Evolutionary conservation across 2,888 invertebrate genomes (phyloP).

Genomic region (Xanthia icteritia): DNA sequence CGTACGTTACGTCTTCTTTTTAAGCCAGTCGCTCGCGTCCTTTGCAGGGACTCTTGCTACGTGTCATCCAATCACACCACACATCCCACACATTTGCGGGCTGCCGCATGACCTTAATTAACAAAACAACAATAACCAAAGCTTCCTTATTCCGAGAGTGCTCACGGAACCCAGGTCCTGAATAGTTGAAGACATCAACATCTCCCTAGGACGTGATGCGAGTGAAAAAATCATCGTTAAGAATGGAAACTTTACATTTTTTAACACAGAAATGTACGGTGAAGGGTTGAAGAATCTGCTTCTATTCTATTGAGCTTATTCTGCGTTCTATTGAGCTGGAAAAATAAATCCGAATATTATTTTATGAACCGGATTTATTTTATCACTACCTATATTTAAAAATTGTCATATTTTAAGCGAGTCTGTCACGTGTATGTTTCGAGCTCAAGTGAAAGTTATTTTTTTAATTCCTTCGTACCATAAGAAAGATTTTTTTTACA

Average conservation of each 20-base stretch:
- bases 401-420: too few relatives aligned
- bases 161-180: slow-evolving; percentile 1
- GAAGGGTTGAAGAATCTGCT: slow-evolving; percentile 8
- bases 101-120: slow-evolving; percentile 21
- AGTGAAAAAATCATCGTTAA: slow-evolving; percentile 43
- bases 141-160: slow-evolving; percentile 15
- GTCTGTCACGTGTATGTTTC: too few relatives aligned
- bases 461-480: too few relatives aligned
- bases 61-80: neutral
- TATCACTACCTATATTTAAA: too few relatives aligned
- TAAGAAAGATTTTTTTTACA: neutral
- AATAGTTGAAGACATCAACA: slow-evolving; percentile 55
- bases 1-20: neutral
- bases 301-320: too few relatives aligned
- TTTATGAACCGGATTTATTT: too few relatives aligned
- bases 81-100: neutral
- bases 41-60: neutral
- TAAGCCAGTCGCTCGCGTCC: neutral
- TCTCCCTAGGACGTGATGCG: slow-evolving; percentile 46
- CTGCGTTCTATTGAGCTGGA: too few relatives aligned
- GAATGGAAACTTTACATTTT: slow-evolving; percentile 48
- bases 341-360: too few relatives aligned
- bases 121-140: slow-evolving; percentile 8
- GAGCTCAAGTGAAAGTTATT: too few relatives aligned
- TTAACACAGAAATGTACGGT: slow-evolving; percentile 19